Conservation (phyloP, 2,888 invertebrate genomes). For the Seira musarum region DNA sequence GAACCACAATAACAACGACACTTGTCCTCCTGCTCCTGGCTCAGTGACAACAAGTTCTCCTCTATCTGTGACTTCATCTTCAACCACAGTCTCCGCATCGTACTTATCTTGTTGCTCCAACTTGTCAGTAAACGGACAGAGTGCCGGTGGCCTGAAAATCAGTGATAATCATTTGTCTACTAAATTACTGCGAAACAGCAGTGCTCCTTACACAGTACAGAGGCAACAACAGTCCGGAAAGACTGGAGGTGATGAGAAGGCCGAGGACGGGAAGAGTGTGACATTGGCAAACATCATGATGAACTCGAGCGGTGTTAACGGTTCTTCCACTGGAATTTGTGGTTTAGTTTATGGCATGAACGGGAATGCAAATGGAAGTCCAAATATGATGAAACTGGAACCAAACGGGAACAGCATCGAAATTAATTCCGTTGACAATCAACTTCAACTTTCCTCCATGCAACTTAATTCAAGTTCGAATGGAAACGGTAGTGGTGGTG, state of each 20-base stretch:
- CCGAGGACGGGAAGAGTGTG: not conserved
- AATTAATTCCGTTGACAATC: constrained; percentile 56
- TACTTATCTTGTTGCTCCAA: constrained; percentile 54
- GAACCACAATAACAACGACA: constrained; percentile 38
- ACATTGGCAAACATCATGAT: constrained; percentile 30
- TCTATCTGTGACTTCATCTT: not conserved
- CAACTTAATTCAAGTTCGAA: constrained; percentile 38
- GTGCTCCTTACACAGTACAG: constrained; percentile 62
- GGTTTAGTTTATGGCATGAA: constrained; percentile 51
- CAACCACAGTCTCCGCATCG: constrained; percentile 24
- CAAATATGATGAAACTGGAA: constrained; percentile 53
- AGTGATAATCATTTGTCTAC: constrained; percentile 69
- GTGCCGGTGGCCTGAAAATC: constrained; percentile 57
- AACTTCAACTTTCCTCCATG: constrained; percentile 26
- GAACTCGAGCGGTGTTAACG: constrained; percentile 32
- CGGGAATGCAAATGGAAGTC: constrained; percentile 42
- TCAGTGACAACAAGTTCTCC: constrained; percentile 22
- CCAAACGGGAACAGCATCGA: constrained; percentile 66
- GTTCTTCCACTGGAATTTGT: constrained; percentile 32
- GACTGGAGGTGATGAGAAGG: constrained; percentile 6
- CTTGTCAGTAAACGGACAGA: constrained; percentile 35
- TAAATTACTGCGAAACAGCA: constrained; percentile 60
- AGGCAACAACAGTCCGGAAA: constrained; percentile 20
- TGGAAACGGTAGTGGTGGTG: constrained; percentile 32
- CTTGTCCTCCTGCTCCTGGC: not conserved